phyloP scores from a whole-genome alignment of 2,888 invertebrate genomes.

The Listrodromus nycthemerus region DNA sequence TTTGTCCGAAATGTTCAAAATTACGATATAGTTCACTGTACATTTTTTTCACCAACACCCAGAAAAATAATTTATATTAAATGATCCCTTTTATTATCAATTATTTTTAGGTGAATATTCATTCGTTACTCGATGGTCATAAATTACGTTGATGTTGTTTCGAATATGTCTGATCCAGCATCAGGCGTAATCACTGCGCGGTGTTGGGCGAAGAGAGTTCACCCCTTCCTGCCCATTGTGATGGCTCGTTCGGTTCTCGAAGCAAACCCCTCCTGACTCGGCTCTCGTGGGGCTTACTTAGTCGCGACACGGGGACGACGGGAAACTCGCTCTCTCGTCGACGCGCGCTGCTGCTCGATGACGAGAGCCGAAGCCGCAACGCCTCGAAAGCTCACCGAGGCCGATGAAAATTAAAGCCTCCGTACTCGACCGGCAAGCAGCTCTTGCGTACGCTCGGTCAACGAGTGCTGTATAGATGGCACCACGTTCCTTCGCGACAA shows the following conservation, averaged over 20 bases:
- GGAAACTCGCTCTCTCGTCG: background rate
- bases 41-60: background rate
- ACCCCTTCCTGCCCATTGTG: background rate
- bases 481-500: conserved; percentile 28
- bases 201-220: background rate
- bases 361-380: conserved; percentile 39
- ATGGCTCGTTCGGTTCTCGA: conserved; percentile 28
- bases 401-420: conserved; percentile 47
- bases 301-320: conserved; percentile 19
- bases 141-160: background rate
- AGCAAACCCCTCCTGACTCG: conserved; percentile 7
- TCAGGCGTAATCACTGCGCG: conserved; percentile 24
- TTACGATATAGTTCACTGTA: conserved; percentile 3
- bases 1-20: background rate
- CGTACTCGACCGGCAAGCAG: conserved; percentile 45
- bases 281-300: conserved; percentile 23
- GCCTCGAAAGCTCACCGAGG: conserved; percentile 44
- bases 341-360: background rate
- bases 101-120: no score
- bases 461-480: conserved; percentile 51
- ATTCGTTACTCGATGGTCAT: background rate
- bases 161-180: conserved; percentile 30
- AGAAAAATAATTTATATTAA: no score
- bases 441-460: conserved; percentile 60
- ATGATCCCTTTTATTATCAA: no score